Conservation (phyloP, 64 coral and sea anemone species). For the Montipora sp. region DNA sequence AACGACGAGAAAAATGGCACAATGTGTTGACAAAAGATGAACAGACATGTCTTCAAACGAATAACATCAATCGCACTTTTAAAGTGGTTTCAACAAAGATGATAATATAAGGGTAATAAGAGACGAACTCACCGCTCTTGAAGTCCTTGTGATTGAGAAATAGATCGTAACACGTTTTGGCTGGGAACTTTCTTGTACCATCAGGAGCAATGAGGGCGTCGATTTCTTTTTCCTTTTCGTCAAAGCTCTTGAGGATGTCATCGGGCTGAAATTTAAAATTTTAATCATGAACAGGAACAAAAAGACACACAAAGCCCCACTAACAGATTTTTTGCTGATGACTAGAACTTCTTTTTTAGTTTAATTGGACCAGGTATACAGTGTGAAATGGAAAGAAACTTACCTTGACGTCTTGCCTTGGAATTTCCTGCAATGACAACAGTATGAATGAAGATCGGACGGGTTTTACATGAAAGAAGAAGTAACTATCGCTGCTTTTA, state of each 20-base stretch:
- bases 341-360: too few species aligned
- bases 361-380: neutral
- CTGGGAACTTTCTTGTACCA: constrained; percentile 65
- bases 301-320: neutral
- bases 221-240: constrained; percentile 13
- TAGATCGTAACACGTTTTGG: constrained; percentile 51
- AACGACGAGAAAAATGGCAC: too few species aligned
- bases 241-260: neutral
- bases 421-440: constrained; percentile 17
- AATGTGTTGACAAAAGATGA: too few species aligned
- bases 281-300: neutral
- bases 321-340: too few species aligned
- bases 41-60: too few species aligned
- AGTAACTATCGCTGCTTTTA: too few species aligned
- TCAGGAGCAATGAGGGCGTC: constrained; percentile 17
- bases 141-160: constrained; percentile 52
- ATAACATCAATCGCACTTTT: too few species aligned
- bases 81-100: neutral
- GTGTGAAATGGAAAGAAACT: neutral
- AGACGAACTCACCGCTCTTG: constrained; percentile 35
- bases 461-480: neutral
- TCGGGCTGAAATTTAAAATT: neutral
- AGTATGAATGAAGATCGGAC: neutral
- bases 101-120: neutral
- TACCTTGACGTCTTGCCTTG: constrained; percentile 1